Evolutionary conservation across 1,140 invertebrate genomes (phyloP), one percentile per base, ranked within the genome.

Genomic region (Lerema accius): DNA sequence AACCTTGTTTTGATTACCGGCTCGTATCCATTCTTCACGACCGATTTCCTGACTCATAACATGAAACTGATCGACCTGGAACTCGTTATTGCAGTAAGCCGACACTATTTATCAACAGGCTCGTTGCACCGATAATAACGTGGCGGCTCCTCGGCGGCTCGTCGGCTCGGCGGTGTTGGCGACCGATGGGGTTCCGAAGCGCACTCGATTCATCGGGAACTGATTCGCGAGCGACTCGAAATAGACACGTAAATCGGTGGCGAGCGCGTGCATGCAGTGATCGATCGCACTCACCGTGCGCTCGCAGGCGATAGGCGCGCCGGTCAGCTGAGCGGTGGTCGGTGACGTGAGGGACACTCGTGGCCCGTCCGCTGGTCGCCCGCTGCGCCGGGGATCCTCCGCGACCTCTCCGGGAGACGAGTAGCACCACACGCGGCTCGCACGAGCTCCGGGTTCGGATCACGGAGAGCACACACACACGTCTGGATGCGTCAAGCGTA

Each of bases 261-360:
- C 59, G 67, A 67, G 79, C 80, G 81, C 78, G 83, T 82, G 84
- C 75, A 84, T 84, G 78, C 80, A 84, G 71, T 76, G 73, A 84
- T 82, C 80, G 84, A 82, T 80, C 84, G 84, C 84, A 86, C 87
- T 90, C 85, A 90, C 87, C 87, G 85, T 86, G 86, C 86, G 85
- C 65, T 87, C 73, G 76, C 53, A 73, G 74, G 73, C 77, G 63
- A 72, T 63, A 67, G 76, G 58, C 76, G 72, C 73, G 73, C 71
- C 80, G 77, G 78, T 86, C 83, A 85, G 86, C 84, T 84, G 84
- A 78, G 82, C 80, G 60, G 78, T 76, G 66, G 69, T 42, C 51
- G 68, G 69, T 67, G 60, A 64, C 60, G 65, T 69, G 63, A 56
- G 14, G 65, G 43, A 61, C 45, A 62, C 65, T 65, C 55, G 42